Evolutionary conservation across 2,888 invertebrate genomes (phyloP).

Genomic region (Morpho achilles): DNA sequence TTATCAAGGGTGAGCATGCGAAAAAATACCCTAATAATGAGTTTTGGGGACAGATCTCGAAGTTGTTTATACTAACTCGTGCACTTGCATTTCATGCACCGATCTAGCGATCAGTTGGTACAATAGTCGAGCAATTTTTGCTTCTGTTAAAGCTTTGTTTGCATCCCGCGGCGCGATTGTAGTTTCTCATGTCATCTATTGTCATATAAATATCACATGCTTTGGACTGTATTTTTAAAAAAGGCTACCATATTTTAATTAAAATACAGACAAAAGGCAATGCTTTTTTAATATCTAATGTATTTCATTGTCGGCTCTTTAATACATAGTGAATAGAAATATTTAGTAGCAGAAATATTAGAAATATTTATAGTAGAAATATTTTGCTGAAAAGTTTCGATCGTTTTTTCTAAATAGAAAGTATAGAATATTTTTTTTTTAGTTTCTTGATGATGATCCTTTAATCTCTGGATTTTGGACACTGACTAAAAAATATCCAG

Average conservation of each 20-base stretch:
- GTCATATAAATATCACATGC: slow-evolving; percentile 29
- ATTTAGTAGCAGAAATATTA: too few species aligned
- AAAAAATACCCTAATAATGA: slow-evolving; percentile 75
- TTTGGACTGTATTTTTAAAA: slow-evolving; percentile 28
- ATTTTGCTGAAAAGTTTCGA: too few species aligned
- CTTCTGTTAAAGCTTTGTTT: slow-evolving; percentile 23
- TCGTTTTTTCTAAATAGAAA: too few species aligned
- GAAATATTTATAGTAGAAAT: too few species aligned
- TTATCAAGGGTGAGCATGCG: slow-evolving; percentile 64
- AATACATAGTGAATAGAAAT: too few species aligned
- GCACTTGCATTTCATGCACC: slow-evolving; percentile 20
- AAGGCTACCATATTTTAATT: slow-evolving; percentile 29
- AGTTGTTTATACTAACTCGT: slow-evolving; percentile 38
- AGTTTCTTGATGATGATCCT: too few species aligned
- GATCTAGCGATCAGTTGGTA: slow-evolving; percentile 25
- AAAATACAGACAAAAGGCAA: slow-evolving; percentile 25
- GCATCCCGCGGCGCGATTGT: slow-evolving; percentile 23
- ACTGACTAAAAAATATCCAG: too few species aligned
- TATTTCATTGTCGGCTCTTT: too few species aligned
- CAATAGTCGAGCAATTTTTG: slow-evolving; percentile 25
- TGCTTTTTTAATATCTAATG: slow-evolving; percentile 3
- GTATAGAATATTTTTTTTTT: too few species aligned
- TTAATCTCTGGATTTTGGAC: too few species aligned
- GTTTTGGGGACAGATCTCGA: slow-evolving; percentile 52
- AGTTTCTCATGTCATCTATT: slow-evolving; percentile 29